A percentile compares a stretch with the other conserved stretches of the same genome.
These are phyloP conservation scores for Elanus axillaris DNA, from an alignment of 2,113 vertebrate genomes.

Conservation along the genomic window DNA sequence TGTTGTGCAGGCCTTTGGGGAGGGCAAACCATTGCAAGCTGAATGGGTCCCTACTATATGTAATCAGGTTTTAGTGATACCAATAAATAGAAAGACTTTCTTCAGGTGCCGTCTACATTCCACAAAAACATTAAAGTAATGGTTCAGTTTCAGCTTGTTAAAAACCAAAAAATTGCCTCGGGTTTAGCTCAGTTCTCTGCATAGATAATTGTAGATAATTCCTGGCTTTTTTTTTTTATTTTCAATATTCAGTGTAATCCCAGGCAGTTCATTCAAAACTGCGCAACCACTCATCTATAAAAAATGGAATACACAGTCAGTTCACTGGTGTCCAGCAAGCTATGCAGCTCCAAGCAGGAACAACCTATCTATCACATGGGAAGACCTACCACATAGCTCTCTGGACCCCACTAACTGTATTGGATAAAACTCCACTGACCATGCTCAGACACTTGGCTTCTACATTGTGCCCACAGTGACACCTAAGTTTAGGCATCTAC, in stretches of 20 bases:
- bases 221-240: background rate
- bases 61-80: background rate
- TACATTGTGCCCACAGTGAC: background rate
- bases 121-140: background rate
- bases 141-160: background rate
- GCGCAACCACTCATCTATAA: background rate
- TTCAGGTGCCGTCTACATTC: background rate
- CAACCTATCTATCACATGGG: fast-evolving
- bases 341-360: background rate
- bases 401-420: too few relatives aligned
- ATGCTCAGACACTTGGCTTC: background rate
- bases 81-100: background rate
- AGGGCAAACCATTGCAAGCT: background rate
- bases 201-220: background rate
- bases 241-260: background rate
- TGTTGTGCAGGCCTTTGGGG: background rate
- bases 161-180: background rate
- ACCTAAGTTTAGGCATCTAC: background rate
- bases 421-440: background rate
- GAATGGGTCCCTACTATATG: background rate
- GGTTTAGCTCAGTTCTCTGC: background rate
- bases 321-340: background rate
- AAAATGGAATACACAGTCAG: background rate
- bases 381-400: background rate
- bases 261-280: background rate